These are phyloP conservation scores for Brotula barbata DNA, from an alignment of 2,797 vertebrate species.

Conservation along the genomic window DNA sequence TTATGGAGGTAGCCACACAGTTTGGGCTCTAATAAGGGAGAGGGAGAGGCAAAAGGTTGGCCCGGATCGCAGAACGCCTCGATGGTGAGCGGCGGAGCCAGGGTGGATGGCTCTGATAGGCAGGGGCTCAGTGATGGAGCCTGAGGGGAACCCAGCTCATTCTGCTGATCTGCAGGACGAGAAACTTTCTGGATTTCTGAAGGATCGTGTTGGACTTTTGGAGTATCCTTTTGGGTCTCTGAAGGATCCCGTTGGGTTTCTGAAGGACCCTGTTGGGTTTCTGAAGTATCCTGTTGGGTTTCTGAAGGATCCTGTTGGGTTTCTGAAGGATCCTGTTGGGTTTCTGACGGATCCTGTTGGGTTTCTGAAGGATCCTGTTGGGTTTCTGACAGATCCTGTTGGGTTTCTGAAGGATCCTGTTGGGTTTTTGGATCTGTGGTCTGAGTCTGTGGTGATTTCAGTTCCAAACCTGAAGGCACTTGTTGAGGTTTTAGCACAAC, in stretches of 20 bases:
- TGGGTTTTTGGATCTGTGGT: slow-evolving; percentile 3
- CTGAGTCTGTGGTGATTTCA: neutral
- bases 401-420: neutral
- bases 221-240: neutral
- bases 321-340: neutral
- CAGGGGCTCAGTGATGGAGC: neutral
- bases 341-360: neutral
- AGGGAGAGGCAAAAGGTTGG: neutral
- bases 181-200: neutral
- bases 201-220: neutral
- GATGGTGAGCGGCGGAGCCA: slow-evolving; percentile 21
- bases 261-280: neutral
- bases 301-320: too few species aligned
- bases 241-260: neutral
- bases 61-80: slow-evolving; percentile 33
- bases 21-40: slow-evolving; percentile 55
- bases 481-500: too few species aligned
- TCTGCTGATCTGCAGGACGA: neutral
- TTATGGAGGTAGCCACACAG: slow-evolving; percentile 94
- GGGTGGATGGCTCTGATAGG: neutral
- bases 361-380: neutral
- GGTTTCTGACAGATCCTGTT: neutral
- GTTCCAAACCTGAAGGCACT: too few species aligned
- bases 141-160: neutral
- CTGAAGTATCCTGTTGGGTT: too few species aligned